Conservation (phyloP, 2,113 vertebrate species). For the Calidris pygmaea region DNA sequence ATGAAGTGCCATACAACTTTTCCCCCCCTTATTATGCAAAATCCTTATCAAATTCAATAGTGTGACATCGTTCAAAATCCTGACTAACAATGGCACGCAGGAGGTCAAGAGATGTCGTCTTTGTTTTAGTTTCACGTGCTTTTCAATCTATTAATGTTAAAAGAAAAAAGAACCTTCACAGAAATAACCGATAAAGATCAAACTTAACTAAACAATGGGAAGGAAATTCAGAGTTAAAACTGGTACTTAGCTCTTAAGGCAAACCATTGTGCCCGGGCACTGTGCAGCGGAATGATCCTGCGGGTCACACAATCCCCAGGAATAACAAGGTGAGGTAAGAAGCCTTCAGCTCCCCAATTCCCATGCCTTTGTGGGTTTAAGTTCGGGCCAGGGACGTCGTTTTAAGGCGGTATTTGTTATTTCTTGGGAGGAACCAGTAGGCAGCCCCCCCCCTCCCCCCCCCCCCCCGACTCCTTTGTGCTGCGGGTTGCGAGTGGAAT, state of each 20-base stretch:
- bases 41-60: slow-evolving; percentile 33
- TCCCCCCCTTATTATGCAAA: slow-evolving; percentile 35
- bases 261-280: background rate
- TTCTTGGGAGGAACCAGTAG: background rate
- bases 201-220: slow-evolving; percentile 28
- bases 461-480: slow-evolving; percentile 48
- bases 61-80: slow-evolving; percentile 8
- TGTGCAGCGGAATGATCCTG: background rate
- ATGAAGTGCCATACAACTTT: slow-evolving; percentile 29
- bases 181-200: slow-evolving; percentile 63
- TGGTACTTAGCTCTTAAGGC: background rate
- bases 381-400: background rate
- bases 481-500: slow-evolving; percentile 9
- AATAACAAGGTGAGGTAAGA: background rate
- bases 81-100: slow-evolving; percentile 15
- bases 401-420: background rate
- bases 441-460: slow-evolving; percentile 18
- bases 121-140: slow-evolving; percentile 54
- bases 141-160: background rate
- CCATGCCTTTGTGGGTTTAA: background rate
- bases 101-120: slow-evolving; percentile 34
- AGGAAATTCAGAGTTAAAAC: slow-evolving; percentile 55
- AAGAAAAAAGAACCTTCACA: background rate
- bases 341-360: background rate
- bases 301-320: background rate